Percentiles rank a stretch among this genome's conserved stretches.
Conservation (phyloP, 2,797 vertebrate species). For the Pangasius krempfi region DNA sequence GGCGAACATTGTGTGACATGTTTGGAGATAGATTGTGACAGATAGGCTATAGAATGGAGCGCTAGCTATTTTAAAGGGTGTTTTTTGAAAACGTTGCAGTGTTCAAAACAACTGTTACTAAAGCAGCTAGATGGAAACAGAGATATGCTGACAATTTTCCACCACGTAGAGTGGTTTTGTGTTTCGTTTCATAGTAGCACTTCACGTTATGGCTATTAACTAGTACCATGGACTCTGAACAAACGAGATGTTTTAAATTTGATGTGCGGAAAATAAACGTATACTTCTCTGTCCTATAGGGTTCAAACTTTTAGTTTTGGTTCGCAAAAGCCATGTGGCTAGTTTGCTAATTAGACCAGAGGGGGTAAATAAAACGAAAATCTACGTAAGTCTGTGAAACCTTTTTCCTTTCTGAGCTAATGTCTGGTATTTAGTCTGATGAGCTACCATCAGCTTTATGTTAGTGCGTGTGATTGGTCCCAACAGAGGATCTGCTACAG, state of each 20-base stretch:
- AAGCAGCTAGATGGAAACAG: neutral
- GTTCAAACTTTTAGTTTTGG: neutral
- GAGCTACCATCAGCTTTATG: neutral
- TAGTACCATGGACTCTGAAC: neutral
- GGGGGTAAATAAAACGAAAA: neutral
- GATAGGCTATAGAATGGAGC: conserved; percentile 5
- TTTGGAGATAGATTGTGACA: conserved; percentile 27
- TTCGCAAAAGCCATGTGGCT: too few species aligned
- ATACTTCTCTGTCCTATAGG: neutral
- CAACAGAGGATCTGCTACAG: neutral
- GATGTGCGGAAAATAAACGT: neutral
- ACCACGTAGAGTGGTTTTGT: neutral
- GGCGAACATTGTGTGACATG: conserved; percentile 11
- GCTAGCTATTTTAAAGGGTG: neutral
- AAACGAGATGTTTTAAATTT: neutral
- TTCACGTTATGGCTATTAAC: neutral
- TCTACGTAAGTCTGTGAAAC: neutral
- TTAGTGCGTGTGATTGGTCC: neutral
- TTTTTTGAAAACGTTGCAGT: neutral
- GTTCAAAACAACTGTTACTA: neutral
- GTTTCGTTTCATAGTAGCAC: neutral
- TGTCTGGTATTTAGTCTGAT: neutral
- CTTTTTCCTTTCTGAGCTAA: neutral
- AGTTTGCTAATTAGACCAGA: neutral
- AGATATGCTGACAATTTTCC: neutral